A percentile compares a stretch with the other conserved stretches of the same genome.
phyloP scores from a whole-genome alignment of 2,888 invertebrate genomes.

The Globia sparganii region DNA sequence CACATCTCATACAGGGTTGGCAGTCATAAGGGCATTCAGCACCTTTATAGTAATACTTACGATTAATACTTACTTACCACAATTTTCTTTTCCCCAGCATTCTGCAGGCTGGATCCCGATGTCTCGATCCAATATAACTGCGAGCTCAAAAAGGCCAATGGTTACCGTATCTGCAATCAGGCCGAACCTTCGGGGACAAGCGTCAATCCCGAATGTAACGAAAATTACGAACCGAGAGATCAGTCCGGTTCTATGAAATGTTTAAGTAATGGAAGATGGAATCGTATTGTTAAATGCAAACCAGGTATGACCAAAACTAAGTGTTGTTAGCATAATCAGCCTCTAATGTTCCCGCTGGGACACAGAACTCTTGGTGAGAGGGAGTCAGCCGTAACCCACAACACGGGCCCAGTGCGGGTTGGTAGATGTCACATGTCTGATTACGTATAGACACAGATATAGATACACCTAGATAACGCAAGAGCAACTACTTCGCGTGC shows the following conservation, averaged over 20 bases:
- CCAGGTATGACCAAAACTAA: slow-evolving; percentile 2
- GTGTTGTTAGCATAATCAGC: neutral
- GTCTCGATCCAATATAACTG: slow-evolving; percentile 75
- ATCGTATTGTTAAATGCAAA: slow-evolving; percentile 7
- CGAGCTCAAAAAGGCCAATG: neutral
- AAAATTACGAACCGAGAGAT: neutral
- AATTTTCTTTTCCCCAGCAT: slow-evolving; percentile 64
- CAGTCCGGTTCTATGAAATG: neutral
- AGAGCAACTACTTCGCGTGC: no score
- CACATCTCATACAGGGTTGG: no score
- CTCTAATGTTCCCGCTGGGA: no score
- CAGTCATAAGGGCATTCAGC: no score
- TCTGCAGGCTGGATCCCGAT: slow-evolving; percentile 72
- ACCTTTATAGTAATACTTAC: no score
- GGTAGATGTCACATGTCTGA: no score
- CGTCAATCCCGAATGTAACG: slow-evolving; percentile 4
- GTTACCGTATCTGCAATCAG: neutral
- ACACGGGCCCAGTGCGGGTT: no score
- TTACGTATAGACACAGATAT: no score
- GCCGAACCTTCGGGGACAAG: slow-evolving; percentile 2
- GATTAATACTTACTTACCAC: neutral
- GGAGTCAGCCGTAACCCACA: no score
- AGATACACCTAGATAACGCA: no score
- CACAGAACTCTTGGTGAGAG: no score
- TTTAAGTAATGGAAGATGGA: slow-evolving; percentile 4